Conservation (phyloP, 2,888 invertebrate species). For the Halictus ligatus region DNA sequence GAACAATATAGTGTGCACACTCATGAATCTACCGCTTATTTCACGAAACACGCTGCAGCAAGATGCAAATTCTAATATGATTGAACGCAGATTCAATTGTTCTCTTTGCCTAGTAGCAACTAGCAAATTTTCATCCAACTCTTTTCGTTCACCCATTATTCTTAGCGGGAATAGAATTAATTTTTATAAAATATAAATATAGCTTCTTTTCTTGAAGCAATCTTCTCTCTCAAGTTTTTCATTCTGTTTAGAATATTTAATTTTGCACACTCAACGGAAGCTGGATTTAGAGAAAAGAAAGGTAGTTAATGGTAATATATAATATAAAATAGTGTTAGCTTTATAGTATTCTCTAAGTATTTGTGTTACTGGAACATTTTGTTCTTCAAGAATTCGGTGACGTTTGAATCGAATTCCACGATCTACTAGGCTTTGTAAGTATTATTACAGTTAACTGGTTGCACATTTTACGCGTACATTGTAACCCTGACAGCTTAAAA, state of each 20-base stretch:
- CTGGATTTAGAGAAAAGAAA: no score
- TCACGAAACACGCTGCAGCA: not conserved
- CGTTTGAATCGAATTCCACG: not conserved
- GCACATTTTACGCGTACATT: not conserved
- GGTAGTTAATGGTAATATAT: no score
- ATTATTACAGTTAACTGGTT: no score
- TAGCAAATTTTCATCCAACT: not conserved
- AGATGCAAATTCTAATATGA: no score
- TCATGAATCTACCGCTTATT: not conserved
- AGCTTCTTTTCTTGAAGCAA: not conserved
- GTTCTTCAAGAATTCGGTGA: not conserved
- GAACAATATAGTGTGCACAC: not conserved
- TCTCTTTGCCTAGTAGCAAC: not conserved
- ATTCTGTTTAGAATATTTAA: not conserved
- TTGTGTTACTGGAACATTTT: not conserved
- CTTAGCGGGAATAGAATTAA: no score
- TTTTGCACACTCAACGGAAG: no score
- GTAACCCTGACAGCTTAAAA: not conserved
- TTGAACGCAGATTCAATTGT: not conserved
- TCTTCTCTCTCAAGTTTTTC: not conserved
- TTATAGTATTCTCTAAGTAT: not conserved
- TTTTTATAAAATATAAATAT: not conserved
- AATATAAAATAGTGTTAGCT: not conserved
- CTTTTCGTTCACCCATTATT: not conserved
- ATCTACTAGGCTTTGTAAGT: no score